A percentile compares a stretch with the other conserved stretches of the same genome.
Conservation (phyloP, 2,797 vertebrate genomes). For the Chaunax sp. region DNA sequence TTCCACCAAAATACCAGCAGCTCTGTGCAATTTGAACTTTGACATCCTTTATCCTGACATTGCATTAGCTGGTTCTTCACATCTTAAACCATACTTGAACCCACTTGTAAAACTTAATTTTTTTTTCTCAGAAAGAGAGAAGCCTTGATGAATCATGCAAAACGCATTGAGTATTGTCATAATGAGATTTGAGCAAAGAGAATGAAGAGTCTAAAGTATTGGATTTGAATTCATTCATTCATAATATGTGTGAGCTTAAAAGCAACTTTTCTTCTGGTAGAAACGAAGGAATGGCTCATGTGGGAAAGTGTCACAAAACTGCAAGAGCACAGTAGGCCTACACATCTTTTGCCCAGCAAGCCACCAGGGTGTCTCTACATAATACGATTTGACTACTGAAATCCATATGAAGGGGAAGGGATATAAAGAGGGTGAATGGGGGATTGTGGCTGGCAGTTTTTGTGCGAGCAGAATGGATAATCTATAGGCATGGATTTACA, state of each 20-base stretch:
- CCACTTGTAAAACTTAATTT: background rate
- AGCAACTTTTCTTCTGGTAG: constrained; percentile 3
- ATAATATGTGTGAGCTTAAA: constrained; percentile 7
- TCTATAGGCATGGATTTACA: constrained; percentile 77
- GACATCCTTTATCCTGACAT: background rate
- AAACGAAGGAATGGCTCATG: background rate
- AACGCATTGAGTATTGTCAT: background rate
- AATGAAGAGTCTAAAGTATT: constrained; percentile 1
- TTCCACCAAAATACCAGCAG: no score
- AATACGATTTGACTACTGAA: constrained; percentile 65
- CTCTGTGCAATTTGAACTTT: no score
- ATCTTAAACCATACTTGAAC: constrained; percentile 25
- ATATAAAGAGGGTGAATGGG: constrained; percentile 57
- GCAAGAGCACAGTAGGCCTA: constrained; percentile 7
- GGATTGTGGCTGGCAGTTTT: constrained; percentile 55
- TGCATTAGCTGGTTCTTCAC: background rate
- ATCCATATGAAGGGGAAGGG: constrained; percentile 59
- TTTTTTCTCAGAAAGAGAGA: background rate
- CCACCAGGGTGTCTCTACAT: constrained; percentile 41
- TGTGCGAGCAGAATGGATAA: constrained; percentile 71
- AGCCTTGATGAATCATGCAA: constrained; percentile 8
- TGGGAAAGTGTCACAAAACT: constrained; percentile 17
- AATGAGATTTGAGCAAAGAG: constrained; percentile 18
- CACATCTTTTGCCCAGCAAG: constrained; percentile 33
- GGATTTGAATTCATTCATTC: constrained; percentile 16